Base-by-base conservation (phyloP, 2,797 vertebrate species). In the Pangasius larnaudii region DNA sequence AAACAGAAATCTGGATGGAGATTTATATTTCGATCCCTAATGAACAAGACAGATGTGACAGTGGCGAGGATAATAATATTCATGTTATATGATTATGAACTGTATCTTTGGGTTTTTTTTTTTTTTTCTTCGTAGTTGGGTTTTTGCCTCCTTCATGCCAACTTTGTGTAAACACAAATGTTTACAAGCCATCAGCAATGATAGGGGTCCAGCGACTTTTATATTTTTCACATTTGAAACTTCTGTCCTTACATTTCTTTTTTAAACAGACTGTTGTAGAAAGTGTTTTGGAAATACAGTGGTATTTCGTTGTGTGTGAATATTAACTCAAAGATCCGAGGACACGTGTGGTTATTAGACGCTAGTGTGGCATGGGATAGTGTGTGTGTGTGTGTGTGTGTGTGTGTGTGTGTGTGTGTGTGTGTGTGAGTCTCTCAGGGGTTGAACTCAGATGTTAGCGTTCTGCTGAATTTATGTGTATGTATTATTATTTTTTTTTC, bases 101-200 rank as follows among this genome's bases (percentile, higher is more conserved):
- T 75, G 11, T 46, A 53, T 27, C 2, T 53, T 46, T 49, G 13
- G 75, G 5, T 69, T 65, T 53, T 86, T 16, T 3, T 39, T n/a
- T 42, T 42, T 82, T 81, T 58, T 63, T 22, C 18, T 75, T 79
- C 53, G 18, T 42, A 59, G 63, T 81, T n/a, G n/a, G 19, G 19
- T 27, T 78, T 56, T 59, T 33, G 1, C 58, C 22, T 75, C 46
- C 39, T 83, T 65, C 71, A 82, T 87, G 88, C 80, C 81, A 85
- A 89, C 49, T 82, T 53, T 86, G 85, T 89, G 86, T 72, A 67
- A 83, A 89, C 30, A 14, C 33, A 87, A 84, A 90, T 36, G 61
- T 87, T 86, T 80, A 86, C 71, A 89, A 19, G 63, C 88, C 72
- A 65, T 88, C 86, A 88, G 86, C 88, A 88, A 82, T 27, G 51